These are phyloP conservation scores for Misgurnus mizolepis DNA, from an alignment of 2,113 vertebrate species.

Conservation along the genomic window DNA sequence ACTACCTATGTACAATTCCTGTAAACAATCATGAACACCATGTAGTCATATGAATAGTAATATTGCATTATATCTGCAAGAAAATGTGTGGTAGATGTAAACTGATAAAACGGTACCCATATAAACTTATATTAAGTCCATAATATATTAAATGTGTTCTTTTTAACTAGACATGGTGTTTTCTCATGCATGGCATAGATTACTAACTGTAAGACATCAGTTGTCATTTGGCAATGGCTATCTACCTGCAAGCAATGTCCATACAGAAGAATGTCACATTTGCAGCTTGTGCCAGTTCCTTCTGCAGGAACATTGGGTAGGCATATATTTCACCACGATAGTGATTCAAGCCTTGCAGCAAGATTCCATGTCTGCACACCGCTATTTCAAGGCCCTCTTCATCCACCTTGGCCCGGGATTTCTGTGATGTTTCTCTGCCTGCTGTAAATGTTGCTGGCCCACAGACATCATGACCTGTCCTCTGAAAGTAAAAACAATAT, in stretches of 20 bases:
- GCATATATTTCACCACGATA: conserved; percentile 8
- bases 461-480: conserved; percentile 2
- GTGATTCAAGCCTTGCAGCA: conserved; percentile 5
- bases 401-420: conserved; percentile 3
- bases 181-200: not conserved
- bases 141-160: not conserved
- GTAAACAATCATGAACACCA: not conserved
- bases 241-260: conserved; percentile 6
- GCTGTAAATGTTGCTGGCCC: not conserved
- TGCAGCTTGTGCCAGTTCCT: not conserved
- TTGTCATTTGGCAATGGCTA: not conserved
- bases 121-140: not conserved
- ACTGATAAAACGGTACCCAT: not conserved
- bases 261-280: not conserved
- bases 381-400: conserved; percentile 3
- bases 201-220: not conserved
- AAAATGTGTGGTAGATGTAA: not conserved
- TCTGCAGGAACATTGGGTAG: not conserved
- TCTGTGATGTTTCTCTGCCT: not conserved
- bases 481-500: not conserved
- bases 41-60: not conserved
- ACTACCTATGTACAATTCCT: too few species aligned
- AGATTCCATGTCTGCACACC: not conserved
- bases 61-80: not conserved
- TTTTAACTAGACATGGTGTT: not conserved